These are phyloP conservation scores for Sus cebifrons DNA, from an alignment of 2,797 vertebrate genomes.

Conservation along the genomic window DNA sequence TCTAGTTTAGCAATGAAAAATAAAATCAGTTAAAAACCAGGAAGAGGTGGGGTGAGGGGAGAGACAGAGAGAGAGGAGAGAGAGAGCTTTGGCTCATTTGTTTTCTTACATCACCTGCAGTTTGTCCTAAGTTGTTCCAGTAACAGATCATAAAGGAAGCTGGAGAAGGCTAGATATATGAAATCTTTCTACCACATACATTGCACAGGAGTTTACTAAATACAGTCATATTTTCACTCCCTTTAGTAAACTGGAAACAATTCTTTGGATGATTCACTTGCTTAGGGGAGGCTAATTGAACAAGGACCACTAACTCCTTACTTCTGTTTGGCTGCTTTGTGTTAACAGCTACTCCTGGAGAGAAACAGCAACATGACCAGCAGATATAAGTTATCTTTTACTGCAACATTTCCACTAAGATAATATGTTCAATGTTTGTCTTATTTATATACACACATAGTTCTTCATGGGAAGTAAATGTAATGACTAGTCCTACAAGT, in stretches of 20 bases:
- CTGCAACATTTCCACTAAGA: neutral
- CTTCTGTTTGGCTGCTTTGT: neutral
- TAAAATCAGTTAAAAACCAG: neutral
- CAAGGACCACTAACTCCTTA: neutral
- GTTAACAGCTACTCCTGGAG: neutral
- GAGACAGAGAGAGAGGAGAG: neutral
- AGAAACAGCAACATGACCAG: neutral
- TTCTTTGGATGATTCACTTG: neutral
- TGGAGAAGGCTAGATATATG: slow-evolving; percentile 17
- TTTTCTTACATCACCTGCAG: slow-evolving; percentile 78
- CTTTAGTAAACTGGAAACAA: neutral
- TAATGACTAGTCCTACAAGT: neutral
- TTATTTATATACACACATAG: neutral
- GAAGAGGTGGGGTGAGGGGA: neutral
- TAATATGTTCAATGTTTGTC: neutral
- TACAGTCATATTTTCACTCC: neutral
- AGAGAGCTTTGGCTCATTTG: neutral
- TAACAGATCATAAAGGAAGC: slow-evolving; percentile 73
- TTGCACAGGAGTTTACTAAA: neutral
- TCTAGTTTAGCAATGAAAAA: neutral
- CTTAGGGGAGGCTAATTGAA: neutral
- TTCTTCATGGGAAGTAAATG: neutral
- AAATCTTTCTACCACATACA: slow-evolving; percentile 31
- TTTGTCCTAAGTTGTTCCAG: slow-evolving; percentile 80
- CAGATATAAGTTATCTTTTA: neutral